phyloP scores from a whole-genome alignment of 2,888 invertebrate species.

The Noctua comes region DNA sequence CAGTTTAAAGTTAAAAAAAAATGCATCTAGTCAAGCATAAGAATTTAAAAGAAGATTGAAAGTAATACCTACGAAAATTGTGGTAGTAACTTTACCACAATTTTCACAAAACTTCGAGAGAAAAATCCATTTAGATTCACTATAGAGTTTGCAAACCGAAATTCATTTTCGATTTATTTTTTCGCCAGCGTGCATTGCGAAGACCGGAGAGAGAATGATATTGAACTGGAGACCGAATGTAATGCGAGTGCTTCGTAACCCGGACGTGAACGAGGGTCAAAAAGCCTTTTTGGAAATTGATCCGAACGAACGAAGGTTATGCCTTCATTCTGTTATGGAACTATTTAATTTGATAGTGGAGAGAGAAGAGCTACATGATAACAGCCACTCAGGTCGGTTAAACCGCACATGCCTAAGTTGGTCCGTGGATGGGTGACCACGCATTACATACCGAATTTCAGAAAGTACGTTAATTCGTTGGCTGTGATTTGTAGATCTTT shows the following conservation, averaged over 20 bases:
- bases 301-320: slow-evolving; percentile 37
- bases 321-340: slow-evolving; percentile 5
- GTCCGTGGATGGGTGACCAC: not conserved
- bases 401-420: not conserved
- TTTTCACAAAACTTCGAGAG: slow-evolving; percentile 12
- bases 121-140: slow-evolving; percentile 47
- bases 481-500: not conserved
- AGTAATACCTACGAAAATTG: not conserved
- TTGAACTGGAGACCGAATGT: slow-evolving; percentile 61
- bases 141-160: slow-evolving; percentile 65
- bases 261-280: slow-evolving; percentile 50
- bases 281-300: slow-evolving; percentile 63
- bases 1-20: too few relatives aligned
- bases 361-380: not conserved
- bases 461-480: not conserved
- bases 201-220: slow-evolving; percentile 64
- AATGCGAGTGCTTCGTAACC: slow-evolving; percentile 58
- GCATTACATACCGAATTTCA: not conserved
- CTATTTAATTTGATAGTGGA: slow-evolving; percentile 26
- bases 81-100: not conserved
- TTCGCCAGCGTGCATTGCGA: slow-evolving; percentile 54
- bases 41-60: not conserved
- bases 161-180: slow-evolving; percentile 69
- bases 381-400: not conserved
- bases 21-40: not conserved